Evolutionary conservation across 2,797 vertebrate genomes (phyloP).

Genomic region (Sebastes melanostomus): DNA sequence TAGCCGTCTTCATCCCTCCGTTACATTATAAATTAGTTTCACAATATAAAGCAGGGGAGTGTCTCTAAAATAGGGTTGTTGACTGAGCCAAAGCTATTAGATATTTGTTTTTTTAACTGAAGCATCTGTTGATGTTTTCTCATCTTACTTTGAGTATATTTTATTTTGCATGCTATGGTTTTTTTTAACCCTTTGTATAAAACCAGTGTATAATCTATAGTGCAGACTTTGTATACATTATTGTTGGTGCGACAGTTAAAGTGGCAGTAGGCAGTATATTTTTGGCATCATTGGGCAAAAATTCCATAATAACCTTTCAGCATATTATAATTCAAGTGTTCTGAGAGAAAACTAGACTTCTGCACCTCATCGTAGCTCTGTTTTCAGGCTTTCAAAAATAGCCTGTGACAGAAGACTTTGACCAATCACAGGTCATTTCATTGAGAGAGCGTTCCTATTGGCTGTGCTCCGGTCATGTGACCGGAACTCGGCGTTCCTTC

Average conservation of each 20-base stretch:
- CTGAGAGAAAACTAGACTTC: too few species aligned
- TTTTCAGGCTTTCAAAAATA: too few species aligned
- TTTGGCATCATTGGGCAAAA: too few species aligned
- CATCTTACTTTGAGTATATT: conserved; percentile 19
- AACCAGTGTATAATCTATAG: conserved; percentile 31
- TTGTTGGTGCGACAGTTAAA: not conserved
- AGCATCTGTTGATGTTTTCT: not conserved
- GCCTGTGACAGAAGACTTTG: too few species aligned
- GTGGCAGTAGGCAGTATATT: accelerated
- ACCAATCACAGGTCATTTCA: too few species aligned
- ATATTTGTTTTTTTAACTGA: not conserved
- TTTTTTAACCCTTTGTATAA: conserved; percentile 29
- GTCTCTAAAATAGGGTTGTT: conserved; percentile 49
- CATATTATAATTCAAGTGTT: too few species aligned
- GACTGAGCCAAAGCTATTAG: conserved; percentile 57
- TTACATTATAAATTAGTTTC: not conserved
- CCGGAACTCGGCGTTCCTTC: too few species aligned
- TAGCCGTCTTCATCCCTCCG: not conserved
- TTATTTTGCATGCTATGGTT: conserved; percentile 65
- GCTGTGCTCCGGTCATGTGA: too few species aligned
- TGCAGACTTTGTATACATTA: conserved; percentile 1
- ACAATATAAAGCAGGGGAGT: not conserved
- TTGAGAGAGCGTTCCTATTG: too few species aligned
- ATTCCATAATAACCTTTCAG: too few species aligned
- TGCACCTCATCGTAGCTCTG: accelerated